Percentiles rank a stretch among this genome's conserved stretches.
These are phyloP conservation scores for Phorcus lineatus DNA, from an alignment of 2,888 invertebrate species.

Conservation along the genomic window DNA sequence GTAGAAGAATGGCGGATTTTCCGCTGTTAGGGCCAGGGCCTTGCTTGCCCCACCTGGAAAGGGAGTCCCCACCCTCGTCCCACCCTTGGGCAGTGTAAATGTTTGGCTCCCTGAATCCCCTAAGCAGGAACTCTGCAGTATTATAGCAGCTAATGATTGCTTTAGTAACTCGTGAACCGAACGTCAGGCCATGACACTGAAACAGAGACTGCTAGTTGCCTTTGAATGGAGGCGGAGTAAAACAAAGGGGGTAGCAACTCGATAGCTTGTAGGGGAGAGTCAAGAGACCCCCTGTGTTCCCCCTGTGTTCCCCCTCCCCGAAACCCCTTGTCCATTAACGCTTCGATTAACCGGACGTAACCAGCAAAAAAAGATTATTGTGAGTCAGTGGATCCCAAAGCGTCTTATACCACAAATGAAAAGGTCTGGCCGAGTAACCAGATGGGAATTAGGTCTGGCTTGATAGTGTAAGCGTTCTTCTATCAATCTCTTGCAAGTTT, in stretches of 20 bases:
- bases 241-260: neutral
- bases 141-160: slow-evolving; percentile 18
- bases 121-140: neutral
- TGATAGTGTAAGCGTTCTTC: slow-evolving; percentile 13
- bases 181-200: neutral
- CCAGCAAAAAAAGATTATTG: slow-evolving; percentile 12
- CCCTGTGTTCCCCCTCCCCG: neutral
- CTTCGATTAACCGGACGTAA: slow-evolving; percentile 3
- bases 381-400: slow-evolving; percentile 6
- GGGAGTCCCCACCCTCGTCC: neutral
- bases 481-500: neutral
- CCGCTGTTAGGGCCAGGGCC: neutral
- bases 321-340: slow-evolving; percentile 13
- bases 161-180: slow-evolving; percentile 2
- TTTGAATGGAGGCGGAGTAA: neutral
- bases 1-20: slow-evolving; percentile 11
- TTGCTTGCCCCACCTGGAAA: slow-evolving; percentile 4
- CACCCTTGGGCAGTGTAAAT: slow-evolving; percentile 20
- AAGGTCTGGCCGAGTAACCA: slow-evolving; percentile 10
- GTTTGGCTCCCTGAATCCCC: slow-evolving; percentile 15
- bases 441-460: slow-evolving; percentile 6
- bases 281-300: slow-evolving; percentile 11
- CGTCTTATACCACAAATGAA: slow-evolving; percentile 12
- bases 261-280: slow-evolving; percentile 16
- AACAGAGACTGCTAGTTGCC: slow-evolving; percentile 18